Evolutionary conservation across 2,888 invertebrate genomes (phyloP).

Genomic region (Ennomos quercinarius): DNA sequence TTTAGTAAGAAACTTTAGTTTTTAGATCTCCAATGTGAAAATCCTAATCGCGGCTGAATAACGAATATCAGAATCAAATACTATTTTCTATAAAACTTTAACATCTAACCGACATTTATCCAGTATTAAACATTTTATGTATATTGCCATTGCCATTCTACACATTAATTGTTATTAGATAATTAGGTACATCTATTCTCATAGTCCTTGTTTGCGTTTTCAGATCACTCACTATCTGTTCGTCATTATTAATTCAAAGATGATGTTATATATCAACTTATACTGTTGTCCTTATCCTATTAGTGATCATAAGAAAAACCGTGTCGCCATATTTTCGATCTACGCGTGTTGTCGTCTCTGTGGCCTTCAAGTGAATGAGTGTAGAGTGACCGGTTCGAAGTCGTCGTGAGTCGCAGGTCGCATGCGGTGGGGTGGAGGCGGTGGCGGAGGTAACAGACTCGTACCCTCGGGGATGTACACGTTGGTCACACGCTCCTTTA

Average conservation of each 20-base stretch:
- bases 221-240: background rate
- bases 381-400: conserved; percentile 84
- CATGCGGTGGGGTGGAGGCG: conserved; percentile 80
- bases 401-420: conserved; percentile 86
- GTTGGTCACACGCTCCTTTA: conserved; percentile 86
- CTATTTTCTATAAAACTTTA: background rate
- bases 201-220: background rate
- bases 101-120: background rate
- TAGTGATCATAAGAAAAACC: conserved; percentile 16
- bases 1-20: background rate
- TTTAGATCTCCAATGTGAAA: too few relatives aligned
- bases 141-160: conserved; percentile 17
- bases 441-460: conserved; percentile 88
- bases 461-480: conserved; percentile 89
- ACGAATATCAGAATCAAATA: too few relatives aligned
- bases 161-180: conserved; percentile 9
- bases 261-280: conserved; percentile 9
- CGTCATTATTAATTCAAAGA: background rate
- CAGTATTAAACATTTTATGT: background rate
- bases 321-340: conserved; percentile 17
- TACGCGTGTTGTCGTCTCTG: conserved; percentile 8
- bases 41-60: too few relatives aligned
- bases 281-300: conserved; percentile 8
- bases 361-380: conserved; percentile 75
- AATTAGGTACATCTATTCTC: conserved; percentile 13